A percentile compares a stretch with the other conserved stretches of the same genome.
Evolutionary conservation across 1,140 invertebrate species (phyloP).

Genomic region (Sycophila sp.): DNA sequence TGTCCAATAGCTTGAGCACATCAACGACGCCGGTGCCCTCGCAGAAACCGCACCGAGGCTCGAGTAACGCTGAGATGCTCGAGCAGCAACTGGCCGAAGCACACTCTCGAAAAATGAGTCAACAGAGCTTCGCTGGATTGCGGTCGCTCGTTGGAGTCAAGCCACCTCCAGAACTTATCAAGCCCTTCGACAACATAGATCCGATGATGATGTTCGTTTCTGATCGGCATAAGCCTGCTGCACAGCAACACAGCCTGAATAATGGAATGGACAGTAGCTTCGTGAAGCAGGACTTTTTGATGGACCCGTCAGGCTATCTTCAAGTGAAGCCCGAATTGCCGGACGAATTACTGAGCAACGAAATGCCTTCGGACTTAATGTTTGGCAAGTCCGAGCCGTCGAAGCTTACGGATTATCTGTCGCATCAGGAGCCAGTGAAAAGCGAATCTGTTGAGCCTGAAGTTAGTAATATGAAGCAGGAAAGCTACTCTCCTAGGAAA

Average conservation of each 20-base stretch:
- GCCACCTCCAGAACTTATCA: constrained; percentile 40
- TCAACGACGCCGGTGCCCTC: not conserved
- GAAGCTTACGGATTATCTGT: constrained; percentile 4
- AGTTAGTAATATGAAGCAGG: not conserved
- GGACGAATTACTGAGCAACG: constrained; percentile 22
- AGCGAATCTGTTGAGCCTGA: not conserved
- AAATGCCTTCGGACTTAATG: not conserved
- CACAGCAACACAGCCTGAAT: constrained; percentile 34
- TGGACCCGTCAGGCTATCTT: constrained; percentile 23
- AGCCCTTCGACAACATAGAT: constrained; percentile 47
- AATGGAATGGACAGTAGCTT: constrained; percentile 46
- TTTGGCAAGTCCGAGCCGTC: constrained; percentile 21
- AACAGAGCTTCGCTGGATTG: not conserved
- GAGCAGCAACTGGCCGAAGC: not conserved
- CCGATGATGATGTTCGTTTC: constrained; percentile 46
- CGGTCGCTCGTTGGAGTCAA: constrained; percentile 2
- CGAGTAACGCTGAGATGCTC: not conserved
- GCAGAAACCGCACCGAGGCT: constrained; percentile 8
- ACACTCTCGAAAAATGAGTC: constrained; percentile 2
- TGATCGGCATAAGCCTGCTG: constrained; percentile 44
- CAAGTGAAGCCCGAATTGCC: constrained; percentile 4
- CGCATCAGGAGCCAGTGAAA: not conserved
- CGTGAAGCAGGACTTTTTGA: constrained; percentile 29
- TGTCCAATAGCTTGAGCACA: not conserved
- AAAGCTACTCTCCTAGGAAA: constrained; percentile 56